Base-by-base conservation (phyloP, 2,113 vertebrate species). In the Arenaria interpres region DNA sequence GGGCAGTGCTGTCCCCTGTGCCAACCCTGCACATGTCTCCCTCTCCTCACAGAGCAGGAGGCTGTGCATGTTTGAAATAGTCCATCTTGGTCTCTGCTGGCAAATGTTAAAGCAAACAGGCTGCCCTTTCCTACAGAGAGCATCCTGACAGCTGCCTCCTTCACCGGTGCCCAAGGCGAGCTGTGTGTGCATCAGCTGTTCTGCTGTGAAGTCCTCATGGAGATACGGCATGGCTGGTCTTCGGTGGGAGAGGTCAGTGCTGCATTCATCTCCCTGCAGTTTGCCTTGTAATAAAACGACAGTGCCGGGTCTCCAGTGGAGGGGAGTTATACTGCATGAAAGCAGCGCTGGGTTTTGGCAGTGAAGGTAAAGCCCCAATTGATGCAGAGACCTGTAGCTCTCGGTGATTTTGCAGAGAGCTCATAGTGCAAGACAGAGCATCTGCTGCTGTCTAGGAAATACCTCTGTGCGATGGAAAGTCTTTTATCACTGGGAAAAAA, bases 391-490 rank as follows among this genome's bases (percentile, higher is more conserved):
- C 68, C 89, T 5, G 14, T 74, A 54, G 85, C 77, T 93, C 73
- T 39, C 14, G 3, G 83, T 78, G 77, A 62, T 84, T 90, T 84
- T 71, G 77, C 50, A 62, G 84, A 41, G 51, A 73, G 71, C 33
- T 28, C 53, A 12, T 1, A 82, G 66, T 82, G 85, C 62, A 90
- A 82, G 78, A 85, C 25, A 9, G 69, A 93, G 41, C 88, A 81
- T 89, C 85, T 94, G 90, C 78, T 94, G 88, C 95, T 94, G 73
- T 90, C 85, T 91, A 75, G 90, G 87, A 89, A 81, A 71, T 23
- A 41, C 39, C 85, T 84, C 68, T 45, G 69, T 77, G 69, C 27
- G 13, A 46, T 57, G 68, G 77, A 35, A 86, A 93, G 45, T 24
- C 89, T 87, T 87, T 86, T 18, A n/a, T 72, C 64, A 13, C n/a